A percentile compares a stretch with the other conserved stretches of the same genome.
phyloP scores from a whole-genome alignment of 2,113 vertebrate genomes.

The Crotophaga sulcirostris region DNA sequence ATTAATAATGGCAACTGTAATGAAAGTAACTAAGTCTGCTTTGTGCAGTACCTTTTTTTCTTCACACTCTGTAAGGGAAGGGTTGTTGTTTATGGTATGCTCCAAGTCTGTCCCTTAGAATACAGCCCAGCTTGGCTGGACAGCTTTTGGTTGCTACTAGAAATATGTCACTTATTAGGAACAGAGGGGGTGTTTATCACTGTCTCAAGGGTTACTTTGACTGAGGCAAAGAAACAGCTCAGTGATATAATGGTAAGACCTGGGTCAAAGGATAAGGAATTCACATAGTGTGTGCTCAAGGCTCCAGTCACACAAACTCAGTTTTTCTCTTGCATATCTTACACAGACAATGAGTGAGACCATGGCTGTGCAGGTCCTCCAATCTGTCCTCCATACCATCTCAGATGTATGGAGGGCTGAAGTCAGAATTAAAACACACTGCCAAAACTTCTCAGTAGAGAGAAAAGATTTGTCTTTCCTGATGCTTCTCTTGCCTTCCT shows the following conservation, averaged over 20 bases:
- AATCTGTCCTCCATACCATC: background rate
- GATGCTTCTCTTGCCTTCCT: background rate
- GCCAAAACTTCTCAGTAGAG: background rate
- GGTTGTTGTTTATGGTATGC: conserved; percentile 8
- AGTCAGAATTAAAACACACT: background rate
- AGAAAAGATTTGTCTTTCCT: background rate
- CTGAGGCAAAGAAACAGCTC: conserved; percentile 3
- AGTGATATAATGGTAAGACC: conserved; percentile 39
- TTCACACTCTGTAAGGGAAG: background rate
- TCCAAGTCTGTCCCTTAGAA: conserved; percentile 19
- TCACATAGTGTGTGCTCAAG: background rate
- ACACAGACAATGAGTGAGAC: background rate
- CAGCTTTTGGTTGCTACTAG: conserved; percentile 46
- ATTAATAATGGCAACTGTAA: background rate
- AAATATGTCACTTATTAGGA: conserved; percentile 61
- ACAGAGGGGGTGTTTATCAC: conserved; percentile 55
- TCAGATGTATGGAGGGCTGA: background rate
- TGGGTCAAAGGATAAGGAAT: conserved; percentile 39
- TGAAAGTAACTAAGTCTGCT: background rate
- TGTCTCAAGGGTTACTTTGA: conserved; percentile 43
- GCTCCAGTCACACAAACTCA: background rate
- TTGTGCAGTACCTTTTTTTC: background rate
- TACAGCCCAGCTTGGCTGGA: conserved; percentile 19
- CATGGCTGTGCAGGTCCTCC: accelerated
- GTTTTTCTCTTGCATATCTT: background rate